Evolutionary conservation across 2,113 vertebrate genomes (phyloP), one percentile per base, ranked within the genome.

Genomic region (Polyodon spathula): DNA sequence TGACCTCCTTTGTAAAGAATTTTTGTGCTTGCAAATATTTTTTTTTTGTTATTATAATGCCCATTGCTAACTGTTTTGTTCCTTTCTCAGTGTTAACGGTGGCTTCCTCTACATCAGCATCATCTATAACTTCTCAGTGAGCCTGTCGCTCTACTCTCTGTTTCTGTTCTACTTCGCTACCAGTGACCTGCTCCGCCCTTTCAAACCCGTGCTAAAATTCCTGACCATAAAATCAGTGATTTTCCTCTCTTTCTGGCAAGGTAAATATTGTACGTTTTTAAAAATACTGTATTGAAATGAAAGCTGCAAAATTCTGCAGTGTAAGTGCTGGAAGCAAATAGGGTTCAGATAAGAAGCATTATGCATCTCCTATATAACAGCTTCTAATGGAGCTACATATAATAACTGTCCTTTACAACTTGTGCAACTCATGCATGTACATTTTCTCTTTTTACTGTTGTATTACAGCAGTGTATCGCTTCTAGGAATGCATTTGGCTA

Each of bases 211-310:
- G 43, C 90, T 97, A 54, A 98, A 97, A 78, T 98, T 98, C 71
- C 86, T 97, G 76, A 98, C 96, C 37, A 94, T 98, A 75, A 98
- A 98, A 72, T 95, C 95, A 0, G 85, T 97, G 75, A 94, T 98
- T 71, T 98, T 98, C 78, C 85, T 98, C 42, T 97, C 96, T 8
- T 98, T 97, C 80, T 98, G 95, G 95, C 96, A 98, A 88, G 96
- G 95, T 92, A 53, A 11, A 10, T 38, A 8, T 60, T 41, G 11
- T n/a, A 51, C 9, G 6, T 60, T 60, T 14, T 15, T 27, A 8
- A 8, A 59, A 46, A 43, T 15, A 58, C 56, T 15, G 3, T 8
- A 4, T 59, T 59, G 27, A 27, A 27, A 27, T 27, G 56, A 58
- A 42, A 1, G 41, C 40, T 11, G 9, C 11, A 43, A 9, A 27